phyloP scores from a whole-genome alignment of 2,113 vertebrate genomes.

The Pongo abelii region DNA sequence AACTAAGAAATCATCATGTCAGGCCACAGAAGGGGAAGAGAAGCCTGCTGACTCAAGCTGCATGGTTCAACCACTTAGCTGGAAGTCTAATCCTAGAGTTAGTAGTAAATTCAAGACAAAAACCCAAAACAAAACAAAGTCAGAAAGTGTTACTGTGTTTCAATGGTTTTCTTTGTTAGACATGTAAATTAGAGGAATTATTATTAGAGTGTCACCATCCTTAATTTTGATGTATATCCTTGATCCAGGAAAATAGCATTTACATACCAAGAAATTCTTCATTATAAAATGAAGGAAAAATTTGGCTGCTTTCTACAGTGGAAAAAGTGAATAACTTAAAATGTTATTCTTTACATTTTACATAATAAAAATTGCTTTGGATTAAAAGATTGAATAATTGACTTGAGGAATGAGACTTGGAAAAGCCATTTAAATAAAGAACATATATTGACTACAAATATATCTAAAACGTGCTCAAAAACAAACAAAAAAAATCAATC shows the following conservation, averaged over 20 bases:
- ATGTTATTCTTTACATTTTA: background rate
- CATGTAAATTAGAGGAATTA: background rate
- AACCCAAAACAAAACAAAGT: background rate
- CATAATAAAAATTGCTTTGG: background rate
- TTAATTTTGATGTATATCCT: background rate
- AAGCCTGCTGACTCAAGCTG: background rate
- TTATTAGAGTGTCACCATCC: background rate
- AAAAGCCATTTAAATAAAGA: background rate
- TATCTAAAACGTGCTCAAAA: background rate
- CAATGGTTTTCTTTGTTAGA: background rate
- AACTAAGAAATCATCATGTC: background rate
- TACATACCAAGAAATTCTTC: background rate
- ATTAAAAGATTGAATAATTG: background rate
- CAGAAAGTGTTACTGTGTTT: background rate
- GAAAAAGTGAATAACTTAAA: background rate
- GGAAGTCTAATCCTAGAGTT: background rate
- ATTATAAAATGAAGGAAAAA: background rate
- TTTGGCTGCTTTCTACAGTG: background rate
- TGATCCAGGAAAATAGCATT: background rate
- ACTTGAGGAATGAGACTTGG: background rate
- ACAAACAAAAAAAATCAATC: background rate
- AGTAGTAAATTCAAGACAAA: background rate
- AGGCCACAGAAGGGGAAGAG: background rate
- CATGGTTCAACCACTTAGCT: background rate
- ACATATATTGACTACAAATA: background rate